Conservation (phyloP, 1,140 invertebrate genomes). For the Mesaphorura yosii region DNA sequence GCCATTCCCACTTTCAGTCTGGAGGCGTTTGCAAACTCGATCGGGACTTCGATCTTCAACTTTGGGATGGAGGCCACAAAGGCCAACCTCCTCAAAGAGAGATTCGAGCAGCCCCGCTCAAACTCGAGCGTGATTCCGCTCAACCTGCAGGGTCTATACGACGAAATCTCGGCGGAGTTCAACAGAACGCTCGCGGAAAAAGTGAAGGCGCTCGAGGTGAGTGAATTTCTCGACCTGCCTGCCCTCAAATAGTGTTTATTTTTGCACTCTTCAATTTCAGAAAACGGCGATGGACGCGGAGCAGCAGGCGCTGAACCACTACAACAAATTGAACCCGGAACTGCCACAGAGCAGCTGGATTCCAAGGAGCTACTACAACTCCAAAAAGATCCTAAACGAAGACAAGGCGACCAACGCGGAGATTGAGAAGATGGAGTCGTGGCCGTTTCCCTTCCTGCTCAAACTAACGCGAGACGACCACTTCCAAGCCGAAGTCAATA, state of each 20-base stretch:
- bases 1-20: too few species aligned
- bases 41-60: too few species aligned
- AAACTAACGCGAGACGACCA: conserved; percentile 57
- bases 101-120: too few species aligned
- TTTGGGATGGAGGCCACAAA: too few species aligned
- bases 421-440: too few species aligned
- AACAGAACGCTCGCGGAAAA: neutral
- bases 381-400: conserved; percentile 51
- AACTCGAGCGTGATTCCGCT: neutral
- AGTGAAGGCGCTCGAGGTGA: neutral
- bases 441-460: conserved; percentile 20
- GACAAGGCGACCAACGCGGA: conserved; percentile 15
- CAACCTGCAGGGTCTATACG: neutral
- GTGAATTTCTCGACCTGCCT: neutral
- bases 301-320: conserved; percentile 32
- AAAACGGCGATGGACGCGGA: conserved; percentile 38
- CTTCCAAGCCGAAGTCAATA: conserved; percentile 75
- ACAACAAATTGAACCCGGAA: too few species aligned
- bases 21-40: too few species aligned
- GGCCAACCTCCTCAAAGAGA: too few species aligned
- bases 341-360: too few species aligned
- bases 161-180: neutral
- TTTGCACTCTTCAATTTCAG: neutral
- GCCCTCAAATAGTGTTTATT: neutral
- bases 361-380: conserved; percentile 30